Base-by-base conservation (phyloP, 2,113 vertebrate species). In the Cynopterus brachyotis region DNA sequence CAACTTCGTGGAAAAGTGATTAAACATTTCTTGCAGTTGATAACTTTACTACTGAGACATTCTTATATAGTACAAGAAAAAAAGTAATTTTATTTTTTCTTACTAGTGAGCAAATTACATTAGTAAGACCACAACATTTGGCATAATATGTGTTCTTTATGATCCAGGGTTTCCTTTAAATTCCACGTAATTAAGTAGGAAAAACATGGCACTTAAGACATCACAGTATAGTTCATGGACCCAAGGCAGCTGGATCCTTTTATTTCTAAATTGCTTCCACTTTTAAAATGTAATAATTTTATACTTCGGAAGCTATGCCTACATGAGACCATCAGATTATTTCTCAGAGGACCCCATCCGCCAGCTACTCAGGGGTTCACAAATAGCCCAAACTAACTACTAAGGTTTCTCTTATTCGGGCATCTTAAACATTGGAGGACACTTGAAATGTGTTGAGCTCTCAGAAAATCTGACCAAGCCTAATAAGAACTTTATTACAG, bases 1-100 rank as follows among this genome's bases (percentile, higher is more conserved):
- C 45, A 37, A 42, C 79, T 96, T 45, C 66, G 40, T 75, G 59
- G 24, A 97, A 22, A 89, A 92, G 89, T 76, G 30, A 78, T 55
- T 22, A 62, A 94, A 82, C 4, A 91, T 45, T 59, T 82, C 22
- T 91, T 72, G 11, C 35, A 94, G 50, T 32, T 57, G 20, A 24
- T 55, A 20, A 35, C 35, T 89, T 73, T 83, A 72, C 20, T 88
- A 30, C 55, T 37, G 64, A 92, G 64, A 66, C 35, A 35, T 67
- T 72, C 28, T 86, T 85, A 67, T 12, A 35, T 20, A 93, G 45
- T 57, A 50, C 10, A 76, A 84, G 72, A 93, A 42, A 32, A 95
- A 57, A 79, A 32, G n/a, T 37, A 5, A 53, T 55, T n/a, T 60
- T 19, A 40, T 42, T 50, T 62, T 62, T 92, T 90, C 55, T 53